Evolutionary conservation across 2,113 vertebrate species (phyloP), one percentile per base, ranked within the genome.

Genomic region (Centropus bengalensis): DNA sequence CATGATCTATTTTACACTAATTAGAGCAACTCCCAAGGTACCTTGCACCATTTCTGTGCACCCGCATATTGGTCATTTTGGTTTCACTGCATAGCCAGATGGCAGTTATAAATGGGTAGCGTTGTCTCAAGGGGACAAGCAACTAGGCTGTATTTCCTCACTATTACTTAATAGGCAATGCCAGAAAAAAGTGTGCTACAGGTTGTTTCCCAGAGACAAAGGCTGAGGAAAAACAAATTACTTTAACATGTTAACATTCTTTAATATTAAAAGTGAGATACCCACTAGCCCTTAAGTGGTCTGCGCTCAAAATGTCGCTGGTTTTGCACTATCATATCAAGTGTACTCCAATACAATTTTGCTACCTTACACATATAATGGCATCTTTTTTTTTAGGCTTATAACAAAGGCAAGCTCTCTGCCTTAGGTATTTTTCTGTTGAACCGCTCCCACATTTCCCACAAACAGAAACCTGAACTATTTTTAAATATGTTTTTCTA

Each of bases 401-500:
- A 28, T 33, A 67, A 30, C 20, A 30, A 82, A 15, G 7, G 9
- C 20, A 77, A 86, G 32, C n/a, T 73, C 76, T 80, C 59, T 73
- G 15, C 27, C 58, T 66, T 49, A 22, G 30, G 9, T 69, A 64
- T 56, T 68, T 85, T 88, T 63, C 59, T 58, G 40, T 33, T 62
- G 33, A 86, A 38, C 55, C 23, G 77, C 71, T 77, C 82, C 79
- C 59, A 70, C 9, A 4, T 33, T 89, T 91, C 44, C 68, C 71
- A 93, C 45, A 86, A 82, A 93, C 63, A 91, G 51, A 85, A 85
- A 82, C 32, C 13, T 83, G 27, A 95, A 88, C 60, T 86, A 78
- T 66, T 86, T 87, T 73, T 6, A 93, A 89, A 38, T 78, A 75
- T 38, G 55, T 80, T 94, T 94, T 86, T 69, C 76, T n/a, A 94